Evolutionary conservation across 1,140 invertebrate species (phyloP), one percentile per base, ranked within the genome.

Genomic region (Pseudobourletiella spinata): DNA sequence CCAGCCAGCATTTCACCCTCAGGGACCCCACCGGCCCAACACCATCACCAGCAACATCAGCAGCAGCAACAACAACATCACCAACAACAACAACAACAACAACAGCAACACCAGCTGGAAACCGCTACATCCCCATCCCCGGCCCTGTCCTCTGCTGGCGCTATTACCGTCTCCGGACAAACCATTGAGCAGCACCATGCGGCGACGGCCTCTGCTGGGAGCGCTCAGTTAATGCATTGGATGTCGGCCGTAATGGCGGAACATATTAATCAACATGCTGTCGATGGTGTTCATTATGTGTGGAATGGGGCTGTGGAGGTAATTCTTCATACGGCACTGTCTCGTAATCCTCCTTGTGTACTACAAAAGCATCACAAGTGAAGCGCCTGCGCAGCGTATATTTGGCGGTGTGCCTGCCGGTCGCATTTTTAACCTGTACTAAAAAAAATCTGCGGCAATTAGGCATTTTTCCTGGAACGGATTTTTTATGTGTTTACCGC

Each of bases 181-280:
- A 28, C 59, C 22, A 52, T 35, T 60, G 29, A 29, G n/a, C 30
- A 51, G 32, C n/a, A n/a, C n/a, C 43, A 28, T 30, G 46, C 28
- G 29, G 51, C 32, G 51, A 55, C 39, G 26, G 39, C 48, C 26
- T 22, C 54, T 25, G 26, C 59, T 54, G 63, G 57, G 43, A 68
- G 69, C 50, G 67, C 71, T 62, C 72, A 71, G 51, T 78, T 87
- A 65, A 85, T 86, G 60, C 86, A 88, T 76, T 88, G 86, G 86
- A 87, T 88, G 85, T 86, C 85, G 70, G 63, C 67, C 48, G 84
- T 88, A 63, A 87, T 88, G 85, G 84, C 86, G 26, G 86, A 88
- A 73, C 86, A 87, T 72, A 87, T 82, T 71, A 82, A 80, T 75
- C 80, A 81, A 71, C 78, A 71, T 73, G 56, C 72, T 28, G 66